Evolutionary conservation across 2,888 invertebrate genomes (phyloP), one percentile per base, ranked within the genome.

Genomic region (Sturmia bella): DNA sequence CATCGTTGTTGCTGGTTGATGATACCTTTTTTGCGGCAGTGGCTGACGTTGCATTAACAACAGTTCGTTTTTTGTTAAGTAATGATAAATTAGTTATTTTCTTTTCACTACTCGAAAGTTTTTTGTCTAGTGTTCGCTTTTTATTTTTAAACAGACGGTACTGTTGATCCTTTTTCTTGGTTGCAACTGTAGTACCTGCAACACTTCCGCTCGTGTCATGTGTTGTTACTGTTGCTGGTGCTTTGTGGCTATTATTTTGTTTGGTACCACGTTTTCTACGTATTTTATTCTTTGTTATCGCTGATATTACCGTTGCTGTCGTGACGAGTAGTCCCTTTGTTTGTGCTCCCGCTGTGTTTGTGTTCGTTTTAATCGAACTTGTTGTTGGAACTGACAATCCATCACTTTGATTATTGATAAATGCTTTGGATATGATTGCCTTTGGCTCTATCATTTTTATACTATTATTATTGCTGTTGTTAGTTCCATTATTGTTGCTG

Each of bases 21-120:
- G 66, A 77, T 79, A 81, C 50, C 57, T 80, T 75, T 76, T 81
- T 80, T 72, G 69, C 69, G 54, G 3, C 50, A 17, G 7, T 52
- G 15, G 45, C 70, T 77, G 83, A 75, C 61, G 63, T 37, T 75
- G 68, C 54, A 64, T 73, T 82, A 63, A 45, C 54, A 21, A 48
- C 43, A 56, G 57, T 52, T 68, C 27, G 37, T 63, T 75, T 64
- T 66, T 82, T 77, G 64, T 66, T 79, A 52, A 73, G 48, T 88
- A 89, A 87, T 89, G 90, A 90, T 89, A 90, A 89, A 90, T 90
- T 88, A 87, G 89, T 87, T 86, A 87, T 85, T 85, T 85, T 85
- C 79, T 85, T 79, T 72, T 77, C 74, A 57, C 50, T 78, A 13
- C 61, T 76, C n/a, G 12, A 15, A 66, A 56, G 17, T 61, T 80